Base-by-base conservation (phyloP, 1,140 invertebrate genomes). In the Idris sp. region DNA sequence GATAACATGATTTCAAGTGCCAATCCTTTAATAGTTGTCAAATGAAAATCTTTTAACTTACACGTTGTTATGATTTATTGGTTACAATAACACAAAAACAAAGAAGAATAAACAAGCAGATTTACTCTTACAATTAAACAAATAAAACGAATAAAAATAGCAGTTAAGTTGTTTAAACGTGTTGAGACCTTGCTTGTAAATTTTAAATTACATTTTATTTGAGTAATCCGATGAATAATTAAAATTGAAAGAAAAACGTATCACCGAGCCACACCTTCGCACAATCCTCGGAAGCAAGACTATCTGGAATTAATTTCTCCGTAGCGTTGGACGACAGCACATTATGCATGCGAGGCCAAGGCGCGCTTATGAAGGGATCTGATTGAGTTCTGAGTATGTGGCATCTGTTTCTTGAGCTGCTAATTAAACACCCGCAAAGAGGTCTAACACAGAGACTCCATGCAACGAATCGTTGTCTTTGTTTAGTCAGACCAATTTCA, bases 311-410 rank as follows among this genome's bases (percentile, higher is more conserved):
- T 69, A 76, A 76, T 76, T 76, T 71, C 73, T 67, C 65, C 65
- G 73, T 75, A 75, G 61, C 64, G 53, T 49, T 61, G 53, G 54
- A 71, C 73, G 68, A 76, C 76, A 76, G 79, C 76, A 71, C 81
- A 86, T 85, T 86, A 86, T 86, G 84, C 83, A 86, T 84, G 84
- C 83, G 78, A 81, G 78, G 51, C 54, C 64, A 26, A 59, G 78
- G 79, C 74, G 78, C 74, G 79, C 82, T 85, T 86, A 86, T 86
- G 85, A 86, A 86, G 80, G 85, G 83, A 86, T 86, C 85, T 86
- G 85, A 86, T 86, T 86, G 85, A 86, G 85, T 86, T 86, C 84
- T 86, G 84, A 85, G 85, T 86, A 86, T 79, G 81, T 86, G 83
- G 84, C 84, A 83, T 85, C 79, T 84, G 84, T 82, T 84, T 84